Evolutionary conservation across 2,113 vertebrate species (phyloP).

Genomic region (Pungitius pungitius): DNA sequence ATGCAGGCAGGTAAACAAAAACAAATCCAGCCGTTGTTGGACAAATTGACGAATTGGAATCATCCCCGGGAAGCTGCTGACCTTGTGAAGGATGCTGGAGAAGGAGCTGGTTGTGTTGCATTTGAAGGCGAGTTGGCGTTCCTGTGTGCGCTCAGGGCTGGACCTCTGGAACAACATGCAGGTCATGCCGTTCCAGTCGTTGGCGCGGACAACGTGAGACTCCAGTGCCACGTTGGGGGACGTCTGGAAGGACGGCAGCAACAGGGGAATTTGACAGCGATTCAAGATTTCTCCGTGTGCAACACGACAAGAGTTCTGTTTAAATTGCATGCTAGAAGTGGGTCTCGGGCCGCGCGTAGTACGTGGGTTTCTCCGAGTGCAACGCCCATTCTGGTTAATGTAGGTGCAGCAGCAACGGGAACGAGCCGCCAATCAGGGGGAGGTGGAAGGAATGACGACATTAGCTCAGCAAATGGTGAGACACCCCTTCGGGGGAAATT

Average conservation of each 20-base stretch:
- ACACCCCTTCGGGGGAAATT: not conserved
- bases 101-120: constrained; percentile 94
- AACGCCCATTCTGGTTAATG: not conserved
- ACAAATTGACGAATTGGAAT: not conserved
- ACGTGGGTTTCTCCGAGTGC: not conserved
- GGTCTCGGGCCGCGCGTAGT: too few species aligned
- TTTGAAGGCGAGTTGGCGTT: constrained; percentile 96
- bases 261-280: not conserved
- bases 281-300: too few species aligned
- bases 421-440: not conserved
- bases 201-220: constrained; percentile 88
- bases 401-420: not conserved
- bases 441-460: not conserved
- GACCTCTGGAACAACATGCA: constrained; percentile 94
- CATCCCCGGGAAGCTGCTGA: constrained; percentile 47
- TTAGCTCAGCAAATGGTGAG: not conserved
- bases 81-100: constrained; percentile 92
- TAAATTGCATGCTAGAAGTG: not conserved
- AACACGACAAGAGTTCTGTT: not conserved
- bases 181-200: constrained; percentile 93
- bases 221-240: constrained; percentile 97
- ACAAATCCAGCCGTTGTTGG: too few species aligned
- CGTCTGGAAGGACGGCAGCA: constrained; percentile 80
- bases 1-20: not conserved
- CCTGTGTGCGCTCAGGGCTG: constrained; percentile 84